Evolutionary conservation across 1,140 invertebrate genomes (phyloP), one percentile per base, ranked within the genome.

Genomic region (Oncopeltus fasciatus): DNA sequence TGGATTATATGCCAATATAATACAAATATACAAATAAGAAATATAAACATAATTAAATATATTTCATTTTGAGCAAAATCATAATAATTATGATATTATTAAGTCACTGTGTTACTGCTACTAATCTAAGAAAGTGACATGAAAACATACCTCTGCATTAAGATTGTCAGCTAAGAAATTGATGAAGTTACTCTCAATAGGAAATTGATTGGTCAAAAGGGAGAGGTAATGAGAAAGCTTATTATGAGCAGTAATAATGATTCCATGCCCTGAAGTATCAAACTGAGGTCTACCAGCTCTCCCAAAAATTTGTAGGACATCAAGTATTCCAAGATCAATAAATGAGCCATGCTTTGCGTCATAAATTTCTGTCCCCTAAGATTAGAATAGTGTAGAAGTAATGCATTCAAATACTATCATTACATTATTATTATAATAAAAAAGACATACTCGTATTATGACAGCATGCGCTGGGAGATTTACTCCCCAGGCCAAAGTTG

Each of bases 281-380:
- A 88, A 93, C 70, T 99, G 94, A 0, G 96, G 96, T 68, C 90
- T 81, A 43, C 97, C 97, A 21, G 97, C 97, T 51, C 97, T 82
- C 60, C 97, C 97, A 77, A 99, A 99, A 65, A 99, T 99, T 83
- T 99, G 97, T 62, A 98, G 78, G 9, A 99, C 95, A 76, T 99
- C 97, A 43, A 99, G 76, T 68, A 99, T 95, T 61, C 92, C 91
- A 9, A 99, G 75, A 74, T 99, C 94, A 0, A 98, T 85, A 76
- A 95, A 98, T 1, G 85, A 81, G 0, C 95, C 95, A 67, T 90
- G 89, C 68, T 94, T 93, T 18, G 95, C 85, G 77, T 99, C 93
- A 74, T 99, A 99, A 57, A 99, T 88, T 73, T 97, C 91, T 12
- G 97, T 99, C 24, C 97, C 96, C 87, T 92, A 75, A 60, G 65